Conservation (phyloP, 2,113 vertebrate species). For the Crotalus helleri region DNA sequence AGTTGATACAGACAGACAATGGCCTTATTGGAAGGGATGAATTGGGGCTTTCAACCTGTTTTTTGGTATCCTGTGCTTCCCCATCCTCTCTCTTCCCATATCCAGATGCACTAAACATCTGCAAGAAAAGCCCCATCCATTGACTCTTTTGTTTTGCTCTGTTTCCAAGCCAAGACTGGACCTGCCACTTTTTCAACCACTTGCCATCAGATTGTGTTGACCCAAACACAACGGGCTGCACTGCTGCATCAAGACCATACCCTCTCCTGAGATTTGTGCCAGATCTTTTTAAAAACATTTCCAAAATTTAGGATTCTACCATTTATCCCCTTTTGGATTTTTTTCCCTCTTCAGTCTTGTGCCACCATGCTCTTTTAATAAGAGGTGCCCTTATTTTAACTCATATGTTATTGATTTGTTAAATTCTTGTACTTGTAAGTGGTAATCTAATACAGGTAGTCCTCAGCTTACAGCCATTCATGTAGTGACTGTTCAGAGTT, state of each 20-base stretch:
- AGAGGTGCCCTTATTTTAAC: neutral
- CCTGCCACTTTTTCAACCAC: neutral
- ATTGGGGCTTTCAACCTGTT: neutral
- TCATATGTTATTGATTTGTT: neutral
- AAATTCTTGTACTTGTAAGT: neutral
- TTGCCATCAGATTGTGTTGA: neutral
- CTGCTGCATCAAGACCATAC: neutral
- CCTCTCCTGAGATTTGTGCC: neutral
- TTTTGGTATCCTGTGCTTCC: neutral
- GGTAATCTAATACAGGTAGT: neutral
- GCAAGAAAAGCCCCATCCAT: neutral
- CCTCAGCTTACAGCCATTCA: neutral
- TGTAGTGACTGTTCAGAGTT: too few relatives aligned
- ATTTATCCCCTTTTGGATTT: neutral
- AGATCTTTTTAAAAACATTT: neutral
- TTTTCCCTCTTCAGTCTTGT: too few relatives aligned
- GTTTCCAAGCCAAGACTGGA: neutral
- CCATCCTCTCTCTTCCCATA: neutral
- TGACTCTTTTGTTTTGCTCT: neutral
- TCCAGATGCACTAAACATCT: neutral
- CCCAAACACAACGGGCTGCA: too few relatives aligned
- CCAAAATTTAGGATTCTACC: neutral
- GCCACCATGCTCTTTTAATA: neutral
- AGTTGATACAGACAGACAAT: neutral
- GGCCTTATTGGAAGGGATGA: neutral